phyloP scores from a whole-genome alignment of 2,797 vertebrate genomes.

The Sternarchorhynchus goeldii region DNA sequence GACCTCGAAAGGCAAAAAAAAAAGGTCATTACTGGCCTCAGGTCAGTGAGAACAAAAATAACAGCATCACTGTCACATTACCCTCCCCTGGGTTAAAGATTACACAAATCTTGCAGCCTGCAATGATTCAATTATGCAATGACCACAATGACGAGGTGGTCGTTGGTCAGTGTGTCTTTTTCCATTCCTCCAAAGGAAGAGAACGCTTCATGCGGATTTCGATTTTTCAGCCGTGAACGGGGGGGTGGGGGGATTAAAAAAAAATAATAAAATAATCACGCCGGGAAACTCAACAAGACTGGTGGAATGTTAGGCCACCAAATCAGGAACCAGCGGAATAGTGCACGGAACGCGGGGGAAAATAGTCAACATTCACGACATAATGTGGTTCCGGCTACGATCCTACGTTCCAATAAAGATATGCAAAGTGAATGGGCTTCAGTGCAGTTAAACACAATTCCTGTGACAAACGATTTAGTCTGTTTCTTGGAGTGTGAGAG shows the following conservation, averaged over 20 bases:
- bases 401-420: neutral
- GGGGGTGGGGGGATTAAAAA: neutral
- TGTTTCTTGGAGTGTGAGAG: too few relatives aligned
- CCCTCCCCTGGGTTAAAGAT: slow-evolving; percentile 42
- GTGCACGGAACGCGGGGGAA: slow-evolving; percentile 26
- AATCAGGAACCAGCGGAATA: slow-evolving; percentile 30
- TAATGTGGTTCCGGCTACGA: too few relatives aligned
- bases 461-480: too few relatives aligned
- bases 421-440: neutral
- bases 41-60: slow-evolving; percentile 21
- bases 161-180: slow-evolving; percentile 40
- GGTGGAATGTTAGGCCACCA: slow-evolving; percentile 36
- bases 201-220: slow-evolving; percentile 35
- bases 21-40: slow-evolving; percentile 46
- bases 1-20: slow-evolving; percentile 51
- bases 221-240: slow-evolving; percentile 42
- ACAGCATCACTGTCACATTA: slow-evolving; percentile 31
- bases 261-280: neutral
- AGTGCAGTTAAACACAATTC: neutral
- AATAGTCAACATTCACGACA: slow-evolving; percentile 11
- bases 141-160: slow-evolving; percentile 34
- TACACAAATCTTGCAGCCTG: slow-evolving; percentile 40
- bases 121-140: slow-evolving; percentile 49
- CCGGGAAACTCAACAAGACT: slow-evolving; percentile 31
- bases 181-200: slow-evolving; percentile 39